These are phyloP conservation scores for Sylvilagus floridanus DNA, from an alignment of 2,797 vertebrate genomes.

Conservation along the genomic window DNA sequence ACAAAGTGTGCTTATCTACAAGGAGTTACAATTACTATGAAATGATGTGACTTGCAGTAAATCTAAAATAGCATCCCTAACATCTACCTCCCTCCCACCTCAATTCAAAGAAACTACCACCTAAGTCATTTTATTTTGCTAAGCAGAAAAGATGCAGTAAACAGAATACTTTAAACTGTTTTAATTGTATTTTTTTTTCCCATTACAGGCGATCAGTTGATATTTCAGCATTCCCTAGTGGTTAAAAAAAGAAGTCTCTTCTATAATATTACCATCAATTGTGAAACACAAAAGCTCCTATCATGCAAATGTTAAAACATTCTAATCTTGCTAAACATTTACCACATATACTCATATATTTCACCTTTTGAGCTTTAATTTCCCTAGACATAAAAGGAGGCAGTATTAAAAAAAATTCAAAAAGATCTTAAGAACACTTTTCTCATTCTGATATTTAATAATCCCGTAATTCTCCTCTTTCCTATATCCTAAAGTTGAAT, in stretches of 20 bases:
- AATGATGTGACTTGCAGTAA: neutral
- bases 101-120: neutral
- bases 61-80: neutral
- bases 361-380: neutral
- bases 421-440: conserved; percentile 20
- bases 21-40: neutral
- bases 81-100: neutral
- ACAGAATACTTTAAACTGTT: neutral
- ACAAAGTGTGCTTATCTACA: neutral
- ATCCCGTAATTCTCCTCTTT: conserved; percentile 2
- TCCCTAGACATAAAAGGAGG: neutral
- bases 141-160: neutral
- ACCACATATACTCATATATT: neutral
- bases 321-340: neutral
- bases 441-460: neutral
- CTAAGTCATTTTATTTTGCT: conserved; percentile 5
- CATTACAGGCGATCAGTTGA: neutral
- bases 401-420: conserved; percentile 16
- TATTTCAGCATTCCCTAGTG: conserved; percentile 49
- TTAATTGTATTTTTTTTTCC: neutral
- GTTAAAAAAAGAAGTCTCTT: conserved; percentile 29
- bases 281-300: neutral
- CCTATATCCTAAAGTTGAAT: neutral
- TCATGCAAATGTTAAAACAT: neutral
- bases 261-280: conserved; percentile 23